Evolutionary conservation across 2,797 vertebrate genomes (phyloP).

Genomic region (Dromococcyx pavoninus): DNA sequence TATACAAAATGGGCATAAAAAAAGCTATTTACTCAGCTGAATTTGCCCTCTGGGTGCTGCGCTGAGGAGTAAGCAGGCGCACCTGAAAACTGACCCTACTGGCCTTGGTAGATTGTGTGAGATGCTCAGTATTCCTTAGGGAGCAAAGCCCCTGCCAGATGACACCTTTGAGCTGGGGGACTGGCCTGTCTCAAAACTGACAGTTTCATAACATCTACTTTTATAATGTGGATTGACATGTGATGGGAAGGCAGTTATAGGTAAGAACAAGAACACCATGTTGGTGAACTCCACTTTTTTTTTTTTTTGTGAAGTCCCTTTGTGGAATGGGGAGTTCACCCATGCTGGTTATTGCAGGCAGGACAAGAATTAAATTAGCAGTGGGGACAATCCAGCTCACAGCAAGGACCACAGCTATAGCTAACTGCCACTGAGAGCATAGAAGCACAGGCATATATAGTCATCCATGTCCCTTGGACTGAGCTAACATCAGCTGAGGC

Average conservation of each 20-base stretch:
- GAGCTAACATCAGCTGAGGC: background rate
- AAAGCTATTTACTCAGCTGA: background rate
- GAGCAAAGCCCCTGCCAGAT: background rate
- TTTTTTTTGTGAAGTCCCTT: background rate
- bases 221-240: accelerated
- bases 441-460: accelerated
- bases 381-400: background rate
- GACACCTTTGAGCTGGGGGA: background rate
- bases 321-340: too few relatives aligned
- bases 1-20: background rate
- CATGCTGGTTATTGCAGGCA: background rate
- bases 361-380: background rate
- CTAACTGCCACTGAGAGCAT: background rate
- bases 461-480: background rate
- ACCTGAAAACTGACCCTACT: background rate
- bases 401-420: background rate
- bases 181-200: background rate
- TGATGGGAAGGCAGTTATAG: background rate
- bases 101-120: background rate
- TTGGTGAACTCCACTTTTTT: background rate
- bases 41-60: background rate
- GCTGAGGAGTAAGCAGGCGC: background rate
- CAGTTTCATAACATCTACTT: background rate
- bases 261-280: background rate
- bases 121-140: background rate